Percentiles rank a stretch among this genome's conserved stretches.
Evolutionary conservation across 2,797 vertebrate genomes (phyloP).

Genomic region (Sebastes minor): DNA sequence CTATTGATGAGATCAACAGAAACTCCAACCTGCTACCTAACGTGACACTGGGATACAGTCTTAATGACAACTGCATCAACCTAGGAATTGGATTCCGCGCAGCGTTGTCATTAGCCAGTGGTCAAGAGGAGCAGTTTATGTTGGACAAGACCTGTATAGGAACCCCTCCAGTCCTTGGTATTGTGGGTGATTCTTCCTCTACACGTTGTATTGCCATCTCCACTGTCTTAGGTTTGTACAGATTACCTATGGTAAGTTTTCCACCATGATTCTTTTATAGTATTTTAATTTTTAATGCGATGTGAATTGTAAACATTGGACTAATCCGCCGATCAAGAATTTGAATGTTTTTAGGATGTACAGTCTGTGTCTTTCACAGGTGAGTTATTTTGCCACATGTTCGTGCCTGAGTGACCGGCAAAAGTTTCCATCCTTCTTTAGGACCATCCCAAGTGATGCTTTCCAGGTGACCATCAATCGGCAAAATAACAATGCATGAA

Average conservation of each 20-base stretch:
- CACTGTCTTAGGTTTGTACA: constrained; percentile 55
- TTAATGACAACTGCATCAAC: constrained; percentile 62
- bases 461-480: constrained; percentile 59
- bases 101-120: constrained; percentile 55
- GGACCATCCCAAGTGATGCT: constrained; percentile 73
- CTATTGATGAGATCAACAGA: constrained; percentile 73
- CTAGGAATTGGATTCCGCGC: constrained; percentile 72
- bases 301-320: background rate
- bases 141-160: constrained; percentile 34
- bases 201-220: constrained; percentile 55
- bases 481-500: no score
- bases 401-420: constrained; percentile 48
- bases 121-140: constrained; percentile 36
- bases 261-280: accelerated
- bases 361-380: constrained; percentile 48
- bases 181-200: constrained; percentile 68
- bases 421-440: constrained; percentile 51
- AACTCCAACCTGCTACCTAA: background rate
- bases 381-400: constrained; percentile 74
- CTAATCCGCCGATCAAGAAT: background rate
- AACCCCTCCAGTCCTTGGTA: constrained; percentile 36
- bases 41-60: background rate
- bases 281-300: background rate
- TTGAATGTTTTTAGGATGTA: background rate
- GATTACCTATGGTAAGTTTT: constrained; percentile 59